Percentiles rank a stretch among this genome's conserved stretches.
Evolutionary conservation across 2,797 vertebrate genomes (phyloP).

Genomic region (Emys orbicularis): DNA sequence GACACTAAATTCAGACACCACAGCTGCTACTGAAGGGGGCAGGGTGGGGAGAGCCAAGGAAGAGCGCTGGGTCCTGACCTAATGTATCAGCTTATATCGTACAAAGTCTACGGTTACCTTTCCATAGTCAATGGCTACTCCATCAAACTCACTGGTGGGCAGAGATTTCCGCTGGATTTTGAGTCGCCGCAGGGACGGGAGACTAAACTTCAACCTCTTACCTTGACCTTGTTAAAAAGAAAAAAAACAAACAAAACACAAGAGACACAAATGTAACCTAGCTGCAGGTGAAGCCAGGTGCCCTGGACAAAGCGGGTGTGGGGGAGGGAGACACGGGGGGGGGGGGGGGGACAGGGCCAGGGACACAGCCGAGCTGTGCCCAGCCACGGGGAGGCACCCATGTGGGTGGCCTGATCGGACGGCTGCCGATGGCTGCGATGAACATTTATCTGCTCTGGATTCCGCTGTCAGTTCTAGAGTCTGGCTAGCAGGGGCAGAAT

Average conservation of each 20-base stretch:
- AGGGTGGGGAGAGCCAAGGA: conserved; percentile 56
- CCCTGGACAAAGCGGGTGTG: rapidly evolving
- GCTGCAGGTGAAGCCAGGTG: conserved; percentile 27
- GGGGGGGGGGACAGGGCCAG: too few species aligned
- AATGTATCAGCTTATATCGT: conserved; percentile 60
- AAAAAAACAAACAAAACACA: conserved; percentile 72
- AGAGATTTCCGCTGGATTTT: conserved; percentile 82
- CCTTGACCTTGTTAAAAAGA: conserved; percentile 85
- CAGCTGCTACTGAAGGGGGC: conserved; percentile 47
- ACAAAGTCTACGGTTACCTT: conserved; percentile 84
- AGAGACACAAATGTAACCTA: conserved; percentile 74
- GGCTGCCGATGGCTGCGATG: neutral
- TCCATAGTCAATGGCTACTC: conserved; percentile 90
- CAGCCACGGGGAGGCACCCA: neutral
- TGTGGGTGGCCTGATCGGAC: neutral
- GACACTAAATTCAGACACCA: neutral
- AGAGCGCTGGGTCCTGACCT: conserved; percentile 59
- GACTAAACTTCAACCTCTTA: conserved; percentile 87
- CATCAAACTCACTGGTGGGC: conserved; percentile 91
- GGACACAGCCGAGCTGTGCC: neutral
- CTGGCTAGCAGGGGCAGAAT: too few species aligned
- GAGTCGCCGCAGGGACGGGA: conserved; percentile 87
- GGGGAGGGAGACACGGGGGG: too few species aligned
- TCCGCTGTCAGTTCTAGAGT: neutral
- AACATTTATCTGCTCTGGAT: neutral